Conservation (phyloP, 2,113 vertebrate species). For the Onychostruthus taczanowskii region DNA sequence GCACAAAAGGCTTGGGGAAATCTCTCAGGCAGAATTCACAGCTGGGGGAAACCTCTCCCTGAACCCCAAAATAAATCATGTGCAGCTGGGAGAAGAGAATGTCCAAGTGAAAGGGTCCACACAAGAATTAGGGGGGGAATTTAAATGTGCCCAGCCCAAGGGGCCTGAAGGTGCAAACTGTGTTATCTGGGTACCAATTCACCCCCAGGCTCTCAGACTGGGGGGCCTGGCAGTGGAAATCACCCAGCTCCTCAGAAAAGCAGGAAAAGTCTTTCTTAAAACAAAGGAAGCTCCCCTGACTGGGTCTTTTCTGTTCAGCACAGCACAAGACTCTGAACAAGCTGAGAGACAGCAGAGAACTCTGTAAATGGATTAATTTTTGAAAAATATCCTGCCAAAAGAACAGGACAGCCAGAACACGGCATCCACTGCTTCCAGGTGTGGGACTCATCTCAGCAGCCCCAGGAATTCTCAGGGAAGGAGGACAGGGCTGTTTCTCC, state of each 20-base stretch:
- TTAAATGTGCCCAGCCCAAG: not conserved
- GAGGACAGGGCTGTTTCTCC: not conserved
- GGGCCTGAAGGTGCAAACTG: not conserved
- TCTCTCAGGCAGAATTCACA: fast-evolving
- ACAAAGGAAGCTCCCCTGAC: not conserved
- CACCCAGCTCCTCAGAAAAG: not conserved
- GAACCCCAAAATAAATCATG: not conserved
- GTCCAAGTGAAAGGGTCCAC: not conserved
- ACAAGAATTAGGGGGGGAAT: fast-evolving
- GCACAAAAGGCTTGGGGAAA: not conserved
- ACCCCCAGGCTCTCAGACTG: not conserved
- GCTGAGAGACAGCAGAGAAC: not conserved
- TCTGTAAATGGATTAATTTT: too few species aligned
- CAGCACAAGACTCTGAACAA: fast-evolving
- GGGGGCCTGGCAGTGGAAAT: not conserved
- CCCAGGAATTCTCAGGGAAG: not conserved
- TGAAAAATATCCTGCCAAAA: not conserved
- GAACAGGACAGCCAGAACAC: not conserved
- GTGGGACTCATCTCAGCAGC: not conserved
- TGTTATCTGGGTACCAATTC: not conserved
- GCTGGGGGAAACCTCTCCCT: not conserved
- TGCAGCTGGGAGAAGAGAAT: not conserved
- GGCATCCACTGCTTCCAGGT: not conserved
- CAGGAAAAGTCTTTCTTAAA: not conserved
- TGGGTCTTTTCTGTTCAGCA: not conserved